Base-by-base conservation (phyloP, 2,113 vertebrate species). In the Ursus arctos region DNA sequence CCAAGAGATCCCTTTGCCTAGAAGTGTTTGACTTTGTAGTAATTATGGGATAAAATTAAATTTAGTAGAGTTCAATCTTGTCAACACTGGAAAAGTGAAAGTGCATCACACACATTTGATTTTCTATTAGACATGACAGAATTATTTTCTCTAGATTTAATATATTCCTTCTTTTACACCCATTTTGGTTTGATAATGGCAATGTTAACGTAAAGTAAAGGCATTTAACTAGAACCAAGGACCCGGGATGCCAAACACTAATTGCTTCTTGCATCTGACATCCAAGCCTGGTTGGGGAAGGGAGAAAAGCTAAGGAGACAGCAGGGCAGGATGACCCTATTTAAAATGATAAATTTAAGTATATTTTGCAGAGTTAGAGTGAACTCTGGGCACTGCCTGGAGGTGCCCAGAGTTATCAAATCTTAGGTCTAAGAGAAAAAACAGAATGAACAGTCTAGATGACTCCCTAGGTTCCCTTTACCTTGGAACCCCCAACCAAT, bases 61-160 rank as follows among this genome's bases (percentile, higher is more conserved):
- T 84, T 57, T 47, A 26, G 6, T 91, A 85, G 33, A 6, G 8
- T 19, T 95, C 53, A 59, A 7, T 80, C 47, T 87, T 55, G 14
- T n/a, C 47, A 71, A n/a, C 8, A 67, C 33, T 91, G 81, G 53
- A 36, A 82, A 91, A 69, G 16, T 76, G 0, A 55, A 85, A 69
- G 31, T 51, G 4, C 1, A 24, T 86, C 57, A 88, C 5, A 72
- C 26, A 87, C 11, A 33, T 71, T 79, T 94, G 26, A 72, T 86
- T 92, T 96, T 92, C 15, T 86, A 85, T 90, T 87, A 95, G 83
- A 59, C 93, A 59, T 53, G 19, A 61, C 28, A 53, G 40, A 57
- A 88, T 67, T 61, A 84, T 53, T 91, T 97, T 88, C 28, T 96
- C 19, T 83, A 83, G 51, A 59, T 71, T 47, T 72, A 63, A 88